These are phyloP conservation scores for Tragelaphus strepsiceros DNA, from an alignment of 2,113 vertebrate species.

Conservation along the genomic window DNA sequence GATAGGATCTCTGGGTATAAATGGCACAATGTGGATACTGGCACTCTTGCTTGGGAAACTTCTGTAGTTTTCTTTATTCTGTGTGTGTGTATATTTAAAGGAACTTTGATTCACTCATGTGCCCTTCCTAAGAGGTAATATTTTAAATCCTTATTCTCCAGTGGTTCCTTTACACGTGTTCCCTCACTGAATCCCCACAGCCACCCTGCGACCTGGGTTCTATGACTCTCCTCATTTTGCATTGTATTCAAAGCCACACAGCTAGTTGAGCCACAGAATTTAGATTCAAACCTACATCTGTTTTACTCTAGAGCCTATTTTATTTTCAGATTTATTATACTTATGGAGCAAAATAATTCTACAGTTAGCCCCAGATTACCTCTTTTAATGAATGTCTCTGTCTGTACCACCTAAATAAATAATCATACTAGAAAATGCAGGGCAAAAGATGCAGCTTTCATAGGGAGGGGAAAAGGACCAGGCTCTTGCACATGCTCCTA, in stretches of 20 bases:
- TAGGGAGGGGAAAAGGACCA: not conserved
- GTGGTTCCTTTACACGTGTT: not conserved
- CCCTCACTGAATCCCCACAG: not conserved
- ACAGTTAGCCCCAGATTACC: slow-evolving; percentile 26
- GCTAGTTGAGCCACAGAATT: not conserved
- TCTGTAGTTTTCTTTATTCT: not conserved
- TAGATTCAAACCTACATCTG: not conserved
- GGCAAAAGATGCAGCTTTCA: slow-evolving; percentile 44
- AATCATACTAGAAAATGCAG: slow-evolving; percentile 43
- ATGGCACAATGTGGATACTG: not conserved
- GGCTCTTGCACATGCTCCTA: not conserved
- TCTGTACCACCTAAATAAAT: slow-evolving; percentile 50
- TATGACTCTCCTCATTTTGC: not conserved
- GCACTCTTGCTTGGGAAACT: not conserved
- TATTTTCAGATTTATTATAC: not conserved
- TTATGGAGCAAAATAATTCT: not conserved
- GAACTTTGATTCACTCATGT: not conserved
- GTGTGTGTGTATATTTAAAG: not conserved
- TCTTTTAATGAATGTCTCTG: slow-evolving; percentile 33
- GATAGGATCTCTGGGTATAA: not conserved
- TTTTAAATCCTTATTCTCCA: not conserved
- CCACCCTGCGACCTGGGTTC: not conserved
- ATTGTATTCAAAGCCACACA: not conserved
- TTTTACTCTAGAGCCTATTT: slow-evolving; percentile 18
- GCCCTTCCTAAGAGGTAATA: not conserved